Conservation (phyloP, 2,113 vertebrate genomes). For the Bagarius yarrelli region DNA sequence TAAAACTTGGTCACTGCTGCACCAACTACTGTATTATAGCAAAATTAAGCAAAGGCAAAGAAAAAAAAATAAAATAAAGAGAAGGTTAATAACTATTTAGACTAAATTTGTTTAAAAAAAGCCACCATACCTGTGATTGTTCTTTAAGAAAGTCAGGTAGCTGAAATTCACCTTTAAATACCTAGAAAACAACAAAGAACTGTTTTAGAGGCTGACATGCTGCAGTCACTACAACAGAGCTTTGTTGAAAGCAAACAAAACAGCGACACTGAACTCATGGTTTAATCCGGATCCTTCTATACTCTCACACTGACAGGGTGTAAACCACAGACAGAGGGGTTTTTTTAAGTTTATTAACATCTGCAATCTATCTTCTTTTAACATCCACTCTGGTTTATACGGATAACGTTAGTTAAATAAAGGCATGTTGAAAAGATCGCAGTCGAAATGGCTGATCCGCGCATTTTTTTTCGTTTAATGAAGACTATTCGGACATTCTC, state of each 20-base stretch:
- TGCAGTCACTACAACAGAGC: conserved; percentile 39
- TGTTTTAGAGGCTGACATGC: conserved; percentile 61
- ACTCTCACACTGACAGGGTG: not conserved
- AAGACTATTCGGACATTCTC: conserved; percentile 24
- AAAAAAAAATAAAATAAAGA: not conserved
- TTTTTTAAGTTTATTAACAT: not conserved
- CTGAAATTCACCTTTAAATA: conserved; percentile 97
- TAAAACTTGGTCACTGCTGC: conserved; percentile 27
- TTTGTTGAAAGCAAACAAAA: conserved; percentile 23
- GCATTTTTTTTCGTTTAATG: conserved; percentile 9
- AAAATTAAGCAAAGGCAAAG: conserved; percentile 19
- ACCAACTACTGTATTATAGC: conserved; percentile 5
- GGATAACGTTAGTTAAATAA: not conserved
- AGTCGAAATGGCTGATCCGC: not conserved
- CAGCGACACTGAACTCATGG: not conserved
- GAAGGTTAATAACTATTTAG: conserved; percentile 28
- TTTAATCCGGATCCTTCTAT: not conserved
- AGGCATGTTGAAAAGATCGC: not conserved
- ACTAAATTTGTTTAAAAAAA: conserved; percentile 65
- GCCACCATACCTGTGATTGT: conserved; percentile 85
- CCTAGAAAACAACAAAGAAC: conserved; percentile 79
- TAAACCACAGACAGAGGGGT: not conserved
- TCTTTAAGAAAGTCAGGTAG: conserved; percentile 96
- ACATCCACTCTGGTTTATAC: not conserved
- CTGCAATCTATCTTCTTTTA: not conserved